Evolutionary conservation across 2,113 vertebrate genomes (phyloP).

Genomic region (Hippocampus barbouri): DNA sequence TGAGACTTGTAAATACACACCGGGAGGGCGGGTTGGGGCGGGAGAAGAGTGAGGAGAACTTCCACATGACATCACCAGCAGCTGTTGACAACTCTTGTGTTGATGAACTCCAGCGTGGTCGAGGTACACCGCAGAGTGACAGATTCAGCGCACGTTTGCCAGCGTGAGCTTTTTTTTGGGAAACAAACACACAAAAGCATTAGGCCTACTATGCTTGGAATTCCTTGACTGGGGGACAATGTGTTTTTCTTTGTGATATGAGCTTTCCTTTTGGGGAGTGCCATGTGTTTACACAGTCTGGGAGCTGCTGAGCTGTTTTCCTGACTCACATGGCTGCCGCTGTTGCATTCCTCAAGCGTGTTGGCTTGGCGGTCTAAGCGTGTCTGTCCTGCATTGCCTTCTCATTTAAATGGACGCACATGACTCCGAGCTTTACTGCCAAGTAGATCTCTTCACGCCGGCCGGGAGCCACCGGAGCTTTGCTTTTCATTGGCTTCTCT

Average conservation of each 20-base stretch:
- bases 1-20: conserved; percentile 61
- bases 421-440: conserved; percentile 55
- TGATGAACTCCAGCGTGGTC: conserved; percentile 52
- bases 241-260: background rate
- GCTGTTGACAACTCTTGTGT: conserved; percentile 64
- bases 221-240: background rate
- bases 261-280: conserved; percentile 9
- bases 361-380: conserved; percentile 46
- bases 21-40: conserved; percentile 38
- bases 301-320: conserved; percentile 41
- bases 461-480: conserved; percentile 43
- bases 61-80: conserved; percentile 69
- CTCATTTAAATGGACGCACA: conserved; percentile 64
- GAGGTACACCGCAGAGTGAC: conserved; percentile 10
- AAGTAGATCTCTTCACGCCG: conserved; percentile 41
- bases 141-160: background rate
- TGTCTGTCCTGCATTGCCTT: conserved; percentile 36
- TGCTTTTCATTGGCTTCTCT: conserved; percentile 46
- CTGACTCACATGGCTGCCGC: conserved; percentile 44
- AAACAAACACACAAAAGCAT: background rate
- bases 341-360: conserved; percentile 63
- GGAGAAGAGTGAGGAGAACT: conserved; percentile 54
- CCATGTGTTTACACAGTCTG: conserved; percentile 27
- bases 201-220: background rate
- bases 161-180: background rate